Percentiles rank a stretch among this genome's conserved stretches.
phyloP scores from a whole-genome alignment of 2,797 vertebrate genomes.

The Apogon talboti region DNA sequence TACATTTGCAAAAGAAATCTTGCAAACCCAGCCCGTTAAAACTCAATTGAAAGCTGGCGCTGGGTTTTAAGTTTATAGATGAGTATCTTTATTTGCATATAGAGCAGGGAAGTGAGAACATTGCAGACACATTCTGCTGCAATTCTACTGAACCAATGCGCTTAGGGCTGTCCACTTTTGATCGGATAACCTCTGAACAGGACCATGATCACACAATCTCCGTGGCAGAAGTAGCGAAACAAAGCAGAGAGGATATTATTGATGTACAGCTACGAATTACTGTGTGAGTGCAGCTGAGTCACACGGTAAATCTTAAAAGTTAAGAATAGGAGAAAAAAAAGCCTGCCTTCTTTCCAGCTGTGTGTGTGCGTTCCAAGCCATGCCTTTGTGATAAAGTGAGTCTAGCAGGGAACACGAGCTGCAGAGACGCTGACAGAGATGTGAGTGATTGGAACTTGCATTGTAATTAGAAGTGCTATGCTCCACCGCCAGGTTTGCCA shows the following conservation, averaged over 20 bases:
- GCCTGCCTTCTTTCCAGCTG: conserved; percentile 2
- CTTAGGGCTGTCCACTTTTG: too few relatives aligned
- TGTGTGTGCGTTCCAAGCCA: conserved; percentile 4
- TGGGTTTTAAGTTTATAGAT: too few relatives aligned
- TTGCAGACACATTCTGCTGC: too few relatives aligned
- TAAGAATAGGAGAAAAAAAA: background rate
- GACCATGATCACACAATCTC: too few relatives aligned
- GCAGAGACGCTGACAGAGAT: conserved; percentile 20
- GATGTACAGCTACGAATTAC: background rate
- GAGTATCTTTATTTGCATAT: too few relatives aligned
- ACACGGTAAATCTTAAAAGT: background rate
- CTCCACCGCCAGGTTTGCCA: conserved; percentile 50
- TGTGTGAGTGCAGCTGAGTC: conserved; percentile 1
- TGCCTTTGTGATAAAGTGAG: conserved; percentile 44
- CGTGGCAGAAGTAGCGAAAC: too few relatives aligned
- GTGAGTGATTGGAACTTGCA: conserved; percentile 45
- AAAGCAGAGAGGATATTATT: background rate
- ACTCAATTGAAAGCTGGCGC: too few relatives aligned
- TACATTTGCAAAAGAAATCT: too few relatives aligned
- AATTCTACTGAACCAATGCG: too few relatives aligned
- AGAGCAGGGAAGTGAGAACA: too few relatives aligned
- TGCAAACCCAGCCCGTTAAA: too few relatives aligned
- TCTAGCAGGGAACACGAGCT: conserved; percentile 14
- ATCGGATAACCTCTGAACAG: too few relatives aligned
- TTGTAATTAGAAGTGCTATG: conserved; percentile 64